A percentile compares a stretch with the other conserved stretches of the same genome.
These are phyloP conservation scores for Ochotona curzoniae DNA, from an alignment of 2,113 vertebrate species.

Conservation along the genomic window DNA sequence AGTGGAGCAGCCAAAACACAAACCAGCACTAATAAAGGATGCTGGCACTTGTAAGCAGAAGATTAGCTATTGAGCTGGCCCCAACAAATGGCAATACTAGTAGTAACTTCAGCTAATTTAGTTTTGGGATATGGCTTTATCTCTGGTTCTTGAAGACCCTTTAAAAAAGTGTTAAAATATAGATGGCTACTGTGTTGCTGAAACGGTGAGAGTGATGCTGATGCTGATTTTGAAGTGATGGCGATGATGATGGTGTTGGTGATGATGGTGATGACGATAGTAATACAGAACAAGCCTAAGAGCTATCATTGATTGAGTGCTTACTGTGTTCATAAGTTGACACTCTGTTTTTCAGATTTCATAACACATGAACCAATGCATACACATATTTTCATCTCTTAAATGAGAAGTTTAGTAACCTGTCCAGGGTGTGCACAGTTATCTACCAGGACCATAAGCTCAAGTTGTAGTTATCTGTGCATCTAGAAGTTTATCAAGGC, in stretches of 20 bases:
- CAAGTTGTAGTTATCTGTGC: background rate
- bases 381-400: background rate
- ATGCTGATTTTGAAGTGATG: too few species aligned
- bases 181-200: background rate
- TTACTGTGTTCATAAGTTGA: background rate
- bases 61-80: too few species aligned
- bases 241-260: fast-evolving
- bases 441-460: background rate
- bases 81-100: background rate
- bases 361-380: background rate
- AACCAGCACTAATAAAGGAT: too few species aligned
- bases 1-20: too few species aligned
- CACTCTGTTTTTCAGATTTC: background rate
- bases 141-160: background rate
- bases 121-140: background rate
- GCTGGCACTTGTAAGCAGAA: too few species aligned
- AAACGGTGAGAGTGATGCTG: background rate
- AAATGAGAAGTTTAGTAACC: background rate
- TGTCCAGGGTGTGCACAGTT: background rate
- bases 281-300: background rate
- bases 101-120: background rate
- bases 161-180: background rate
- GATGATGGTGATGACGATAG: too few species aligned
- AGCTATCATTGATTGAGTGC: background rate
- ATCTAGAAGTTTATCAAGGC: background rate